These are phyloP conservation scores for Sebastes cheni DNA, from an alignment of 2,797 vertebrate genomes.

Conservation along the genomic window DNA sequence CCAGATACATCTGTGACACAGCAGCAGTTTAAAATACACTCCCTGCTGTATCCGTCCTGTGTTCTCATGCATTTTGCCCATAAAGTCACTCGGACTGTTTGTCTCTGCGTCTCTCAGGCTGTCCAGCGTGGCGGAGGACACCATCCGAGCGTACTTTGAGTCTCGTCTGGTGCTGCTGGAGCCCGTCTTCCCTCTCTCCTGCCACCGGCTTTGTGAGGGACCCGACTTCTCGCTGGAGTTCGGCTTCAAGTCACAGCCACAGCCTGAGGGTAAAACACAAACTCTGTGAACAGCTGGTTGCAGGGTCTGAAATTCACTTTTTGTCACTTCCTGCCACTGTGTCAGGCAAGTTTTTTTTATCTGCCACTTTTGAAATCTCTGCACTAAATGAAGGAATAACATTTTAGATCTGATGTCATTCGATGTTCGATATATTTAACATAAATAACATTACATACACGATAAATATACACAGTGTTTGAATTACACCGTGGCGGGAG, in stretches of 20 bases:
- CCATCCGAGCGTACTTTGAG: slow-evolving; percentile 93
- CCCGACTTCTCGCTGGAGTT: slow-evolving; percentile 95
- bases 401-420: too few relatives aligned
- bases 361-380: too few relatives aligned
- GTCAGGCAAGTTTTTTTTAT: too few relatives aligned
- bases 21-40: neutral
- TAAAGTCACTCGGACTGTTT: neutral
- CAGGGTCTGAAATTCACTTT: too few relatives aligned
- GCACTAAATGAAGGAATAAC: too few relatives aligned
- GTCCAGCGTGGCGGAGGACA: slow-evolving; percentile 91
- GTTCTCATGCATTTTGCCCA: neutral
- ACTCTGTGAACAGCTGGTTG: neutral
- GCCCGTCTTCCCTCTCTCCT: slow-evolving; percentile 92
- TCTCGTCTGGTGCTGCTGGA: slow-evolving; percentile 90
- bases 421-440: too few relatives aligned
- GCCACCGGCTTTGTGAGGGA: slow-evolving; percentile 95
- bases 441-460: too few relatives aligned
- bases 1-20: neutral
- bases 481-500: too few relatives aligned
- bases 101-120: slow-evolving; percentile 75
- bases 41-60: neutral
- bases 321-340: too few relatives aligned
- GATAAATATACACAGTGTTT: too few relatives aligned
- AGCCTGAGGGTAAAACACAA: slow-evolving; percentile 83
- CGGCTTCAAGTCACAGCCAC: slow-evolving; percentile 88